Conservation (phyloP, 2,113 vertebrate genomes). For the Riparia riparia region DNA sequence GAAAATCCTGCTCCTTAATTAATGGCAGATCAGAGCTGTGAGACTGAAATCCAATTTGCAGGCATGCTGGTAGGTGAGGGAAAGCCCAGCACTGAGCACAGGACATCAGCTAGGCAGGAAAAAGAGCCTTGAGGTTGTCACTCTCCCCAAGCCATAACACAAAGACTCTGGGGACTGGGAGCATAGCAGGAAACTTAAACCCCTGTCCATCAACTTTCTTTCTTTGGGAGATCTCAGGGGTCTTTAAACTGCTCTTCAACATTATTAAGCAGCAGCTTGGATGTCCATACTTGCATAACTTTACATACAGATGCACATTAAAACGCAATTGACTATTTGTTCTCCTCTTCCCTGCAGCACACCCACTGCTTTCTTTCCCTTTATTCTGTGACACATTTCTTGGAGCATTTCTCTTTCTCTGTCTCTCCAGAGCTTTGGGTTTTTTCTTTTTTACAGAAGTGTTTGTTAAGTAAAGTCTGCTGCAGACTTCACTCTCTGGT, state of each 20-base stretch:
- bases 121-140: not conserved
- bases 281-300: not conserved
- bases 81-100: not conserved
- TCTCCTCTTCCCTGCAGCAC: not conserved
- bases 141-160: not conserved
- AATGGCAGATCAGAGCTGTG: not conserved
- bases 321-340: not conserved
- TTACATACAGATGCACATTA: not conserved
- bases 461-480: not conserved
- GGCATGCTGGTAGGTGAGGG: not conserved
- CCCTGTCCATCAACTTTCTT: not conserved
- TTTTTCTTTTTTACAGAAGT: not conserved
- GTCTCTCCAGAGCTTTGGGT: not conserved
- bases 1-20: not conserved
- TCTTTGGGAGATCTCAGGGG: not conserved
- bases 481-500: not conserved
- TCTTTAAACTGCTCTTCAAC: not conserved
- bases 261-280: not conserved
- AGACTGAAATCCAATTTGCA: slow-evolving; percentile 14
- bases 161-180: not conserved
- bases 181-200: not conserved
- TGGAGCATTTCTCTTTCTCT: not conserved
- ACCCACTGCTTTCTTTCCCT: not conserved
- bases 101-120: not conserved
- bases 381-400: not conserved